phyloP scores from a whole-genome alignment of 2,113 vertebrate genomes.

The Phodopus roborovskii region DNA sequence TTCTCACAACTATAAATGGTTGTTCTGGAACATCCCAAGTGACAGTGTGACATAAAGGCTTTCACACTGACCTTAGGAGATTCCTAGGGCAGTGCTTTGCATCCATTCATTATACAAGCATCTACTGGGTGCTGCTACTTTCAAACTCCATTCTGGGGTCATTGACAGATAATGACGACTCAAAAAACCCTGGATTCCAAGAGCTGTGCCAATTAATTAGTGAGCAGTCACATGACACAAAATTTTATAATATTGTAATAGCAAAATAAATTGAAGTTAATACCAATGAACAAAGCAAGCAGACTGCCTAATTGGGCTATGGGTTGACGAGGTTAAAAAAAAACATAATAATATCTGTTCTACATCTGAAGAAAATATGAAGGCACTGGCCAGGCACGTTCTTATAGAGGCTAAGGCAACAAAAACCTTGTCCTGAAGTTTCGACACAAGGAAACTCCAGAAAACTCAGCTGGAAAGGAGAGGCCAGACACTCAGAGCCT shows the following conservation, averaged over 20 bases:
- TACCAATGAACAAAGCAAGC: not conserved
- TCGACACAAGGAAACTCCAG: not conserved
- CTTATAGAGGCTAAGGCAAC: not conserved
- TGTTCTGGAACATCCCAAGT: not conserved
- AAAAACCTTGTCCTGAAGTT: not conserved
- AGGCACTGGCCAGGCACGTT: not conserved
- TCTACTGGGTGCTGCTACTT: not conserved
- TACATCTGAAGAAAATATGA: not conserved
- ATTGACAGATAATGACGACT: not conserved
- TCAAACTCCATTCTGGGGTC: not conserved
- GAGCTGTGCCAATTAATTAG: constrained; percentile 19
- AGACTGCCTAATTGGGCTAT: not conserved
- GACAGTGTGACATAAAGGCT: not conserved
- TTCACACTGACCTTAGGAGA: not conserved
- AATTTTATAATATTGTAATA: not conserved
- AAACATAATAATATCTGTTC: not conserved
- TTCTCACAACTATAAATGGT: not conserved
- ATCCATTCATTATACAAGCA: not conserved
- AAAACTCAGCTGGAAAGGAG: not conserved
- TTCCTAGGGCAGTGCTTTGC: not conserved
- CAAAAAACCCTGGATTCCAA: not conserved
- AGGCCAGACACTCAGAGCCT: not conserved
- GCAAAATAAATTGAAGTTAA: constrained; percentile 33
- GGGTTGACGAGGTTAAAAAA: not conserved
- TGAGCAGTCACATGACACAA: not conserved